A percentile compares a stretch with the other conserved stretches of the same genome.
These are phyloP conservation scores for Toxostoma redivivum DNA, from an alignment of 2,113 vertebrate species.

Conservation along the genomic window DNA sequence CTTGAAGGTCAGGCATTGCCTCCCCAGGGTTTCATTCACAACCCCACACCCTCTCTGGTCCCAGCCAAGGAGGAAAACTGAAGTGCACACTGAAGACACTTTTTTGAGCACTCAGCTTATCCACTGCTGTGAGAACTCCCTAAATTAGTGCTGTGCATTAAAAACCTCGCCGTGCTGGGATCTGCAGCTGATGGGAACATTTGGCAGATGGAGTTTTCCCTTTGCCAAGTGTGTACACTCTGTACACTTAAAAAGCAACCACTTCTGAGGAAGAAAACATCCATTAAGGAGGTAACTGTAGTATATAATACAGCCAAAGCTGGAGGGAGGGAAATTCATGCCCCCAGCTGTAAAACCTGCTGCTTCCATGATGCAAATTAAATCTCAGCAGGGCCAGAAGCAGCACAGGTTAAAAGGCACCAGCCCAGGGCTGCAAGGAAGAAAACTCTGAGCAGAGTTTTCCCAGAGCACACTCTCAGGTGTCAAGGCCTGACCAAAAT, in stretches of 20 bases:
- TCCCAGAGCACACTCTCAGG: background rate
- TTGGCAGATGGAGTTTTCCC: background rate
- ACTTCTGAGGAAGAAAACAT: background rate
- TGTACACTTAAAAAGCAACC: background rate
- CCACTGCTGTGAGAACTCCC: background rate
- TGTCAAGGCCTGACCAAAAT: background rate
- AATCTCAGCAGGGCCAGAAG: background rate
- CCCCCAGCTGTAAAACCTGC: background rate
- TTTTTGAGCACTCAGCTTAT: background rate
- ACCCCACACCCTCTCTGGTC: background rate
- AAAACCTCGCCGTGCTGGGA: fast-evolving
- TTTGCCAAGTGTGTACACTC: background rate
- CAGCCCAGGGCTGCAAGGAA: background rate
- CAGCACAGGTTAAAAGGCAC: background rate
- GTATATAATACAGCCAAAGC: background rate
- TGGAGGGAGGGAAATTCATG: background rate
- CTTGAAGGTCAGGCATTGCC: background rate
- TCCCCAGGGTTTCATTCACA: background rate
- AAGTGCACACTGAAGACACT: background rate
- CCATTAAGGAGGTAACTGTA: background rate
- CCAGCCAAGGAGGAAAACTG: background rate
- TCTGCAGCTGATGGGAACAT: background rate
- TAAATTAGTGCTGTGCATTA: background rate
- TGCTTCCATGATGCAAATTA: background rate
- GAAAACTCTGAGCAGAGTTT: background rate